Conservation (phyloP, 2,888 invertebrate species). For the Linnaemya vulpina region DNA sequence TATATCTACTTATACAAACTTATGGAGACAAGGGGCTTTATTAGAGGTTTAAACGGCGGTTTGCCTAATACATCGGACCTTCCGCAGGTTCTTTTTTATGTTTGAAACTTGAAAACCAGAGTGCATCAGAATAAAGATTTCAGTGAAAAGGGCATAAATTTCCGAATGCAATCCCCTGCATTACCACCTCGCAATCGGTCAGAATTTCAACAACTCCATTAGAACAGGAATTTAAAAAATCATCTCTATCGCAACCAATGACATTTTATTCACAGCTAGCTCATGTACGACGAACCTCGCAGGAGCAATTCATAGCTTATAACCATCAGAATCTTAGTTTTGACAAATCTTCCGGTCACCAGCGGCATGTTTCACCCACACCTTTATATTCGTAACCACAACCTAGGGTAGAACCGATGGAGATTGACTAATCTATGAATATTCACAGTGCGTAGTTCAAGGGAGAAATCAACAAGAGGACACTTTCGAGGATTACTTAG, state of each 20-base stretch:
- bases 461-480: too few species aligned
- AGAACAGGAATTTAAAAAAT: background rate
- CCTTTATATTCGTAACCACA: background rate
- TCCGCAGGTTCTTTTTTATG: slow-evolving; percentile 2
- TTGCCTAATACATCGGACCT: background rate
- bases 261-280: slow-evolving; percentile 1
- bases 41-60: background rate
- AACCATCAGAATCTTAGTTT: background rate
- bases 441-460: too few species aligned
- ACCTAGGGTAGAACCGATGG: background rate
- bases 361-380: too few species aligned
- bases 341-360: background rate
- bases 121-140: background rate
- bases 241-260: background rate
- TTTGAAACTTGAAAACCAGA: background rate
- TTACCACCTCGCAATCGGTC: background rate
- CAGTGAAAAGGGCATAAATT: background rate
- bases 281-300: background rate
- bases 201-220: background rate
- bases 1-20: too few species aligned
- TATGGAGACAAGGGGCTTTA: background rate
- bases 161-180: too few species aligned
- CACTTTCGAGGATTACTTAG: too few species aligned
- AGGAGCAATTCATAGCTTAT: slow-evolving; percentile 3
- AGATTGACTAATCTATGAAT: background rate